Evolutionary conservation across 2,797 vertebrate species (phyloP), one percentile per base, ranked within the genome.

Genomic region (Lutjanus campechanus): DNA sequence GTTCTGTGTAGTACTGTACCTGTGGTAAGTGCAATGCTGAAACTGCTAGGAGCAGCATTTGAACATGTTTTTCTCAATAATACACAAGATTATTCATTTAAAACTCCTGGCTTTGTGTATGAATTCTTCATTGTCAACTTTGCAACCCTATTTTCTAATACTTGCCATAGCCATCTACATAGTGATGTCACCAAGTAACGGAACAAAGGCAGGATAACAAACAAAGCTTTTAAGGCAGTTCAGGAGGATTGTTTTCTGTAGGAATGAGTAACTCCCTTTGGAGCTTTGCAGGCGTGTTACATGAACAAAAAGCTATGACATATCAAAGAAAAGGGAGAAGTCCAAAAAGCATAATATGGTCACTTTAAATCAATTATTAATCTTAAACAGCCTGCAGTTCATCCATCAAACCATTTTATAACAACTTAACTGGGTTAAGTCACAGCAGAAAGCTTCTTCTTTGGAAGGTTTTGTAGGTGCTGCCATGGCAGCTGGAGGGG

Each of bases 11-110:
- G 6, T 61, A 63, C 40, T 49, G 6, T 61, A 63, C 40, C 54
- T 51, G 20, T 43, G n/a, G 22, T 4, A 13, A 3, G n/a, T 61
- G 54, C 65, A 16, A 56, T n/a, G n/a, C 8, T 43, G 40, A 62
- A 69, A 43, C 50, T 58, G 46, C 60, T 47, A 36, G 46, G n/a
- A 4, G 59, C 29, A 19, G 36, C 29, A 61, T 22, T 41, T 7
- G 46, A 19, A 62, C 7, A 70, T 67, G 46, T 8, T 54, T 69
- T 81, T 62, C 13, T 41, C 13, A 41, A 2, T 58, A n/a, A 70
- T n/a, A 11, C 17, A 47, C 76, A 67, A 77, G 55, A 56, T 83
- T 41, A 63, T 56, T 40, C 6, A 43, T 55, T 40, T 65, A 15
- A 68, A 68, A 64, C 29, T 16, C 3, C 19, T n/a, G 0, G 22